Base-by-base conservation (phyloP, 2,888 invertebrate genomes). In the Archips xylosteana region DNA sequence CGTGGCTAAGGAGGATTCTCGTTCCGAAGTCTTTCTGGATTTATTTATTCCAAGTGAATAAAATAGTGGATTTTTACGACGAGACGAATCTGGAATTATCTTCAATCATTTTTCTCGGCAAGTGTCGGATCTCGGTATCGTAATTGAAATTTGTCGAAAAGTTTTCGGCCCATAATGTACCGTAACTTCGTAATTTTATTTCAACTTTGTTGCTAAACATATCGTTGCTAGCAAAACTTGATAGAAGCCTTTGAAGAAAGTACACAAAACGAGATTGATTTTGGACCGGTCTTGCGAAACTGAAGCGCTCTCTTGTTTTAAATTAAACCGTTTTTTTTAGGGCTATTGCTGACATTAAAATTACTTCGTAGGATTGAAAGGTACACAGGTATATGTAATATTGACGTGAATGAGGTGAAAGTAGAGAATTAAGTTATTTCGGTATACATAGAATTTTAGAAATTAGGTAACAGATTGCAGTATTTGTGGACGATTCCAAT, bases 261-360 rank as follows among this genome's bases (percentile, higher is more conserved):
- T 64, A 73, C 15, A 73, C 63, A 73, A 49, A 59, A 59, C 63
- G 68, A 64, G 68, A 68, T 73, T 68, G 68, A 73, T 73, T 68
- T 73, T 59, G 57, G 73, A 15, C 45, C 60, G 34, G 34, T 39
- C 72, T 47, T 32, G 54, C 39, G 68, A 73, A 68, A 64, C 59
- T 68, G 49, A 64, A 73, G 63, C 47, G 57, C 62, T 49, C 68
- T 63, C 67, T 72, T 73, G 68, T 59, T 73, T 72, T 63, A 68
- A 68, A 49, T 68, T 63, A 68, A 67, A 51, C 13, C 57, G 67
- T 47, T 49, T 57, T 63, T 63, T 68, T 68, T 57, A 68, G 68
- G 39, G 57, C 54, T 15, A 67, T 62, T 71, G 45, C 62, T 62
- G 67, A 67, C 54, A 57, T 60, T 61, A 67, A 71, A 72, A 67